Evolutionary conservation across 1,140 invertebrate species (phyloP).

Genomic region (Cherax quadricarinatus): DNA sequence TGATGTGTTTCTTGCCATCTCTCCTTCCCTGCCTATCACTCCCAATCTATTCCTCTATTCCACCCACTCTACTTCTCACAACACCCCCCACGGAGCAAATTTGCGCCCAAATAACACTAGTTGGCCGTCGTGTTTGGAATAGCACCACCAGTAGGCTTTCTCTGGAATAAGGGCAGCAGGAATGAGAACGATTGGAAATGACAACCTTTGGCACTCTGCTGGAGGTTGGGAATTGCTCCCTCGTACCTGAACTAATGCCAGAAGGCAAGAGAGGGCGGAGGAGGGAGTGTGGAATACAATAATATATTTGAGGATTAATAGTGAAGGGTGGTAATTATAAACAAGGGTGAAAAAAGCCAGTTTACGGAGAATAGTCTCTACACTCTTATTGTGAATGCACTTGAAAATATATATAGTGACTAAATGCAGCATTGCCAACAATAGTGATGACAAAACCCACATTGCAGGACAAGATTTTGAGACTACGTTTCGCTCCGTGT

Average conservation of each 20-base stretch:
- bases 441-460: too few species aligned
- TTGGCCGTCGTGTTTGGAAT: neutral
- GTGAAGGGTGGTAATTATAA: neutral
- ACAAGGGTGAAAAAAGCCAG: too few species aligned
- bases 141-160: neutral
- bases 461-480: too few species aligned
- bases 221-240: neutral
- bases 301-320: neutral
- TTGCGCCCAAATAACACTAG: neutral
- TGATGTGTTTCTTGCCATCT: too few species aligned
- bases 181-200: conserved; percentile 6
- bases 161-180: conserved; percentile 12
- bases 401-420: too few species aligned
- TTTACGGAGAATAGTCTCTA: too few species aligned
- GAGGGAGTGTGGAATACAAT: neutral
- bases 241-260: neutral
- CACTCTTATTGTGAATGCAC: too few species aligned
- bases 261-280: neutral
- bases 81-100: neutral
- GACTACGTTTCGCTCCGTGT: too few species aligned
- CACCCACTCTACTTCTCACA: neutral
- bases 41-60: too few species aligned
- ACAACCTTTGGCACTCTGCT: conserved; percentile 5
- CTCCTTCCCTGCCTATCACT: too few species aligned
- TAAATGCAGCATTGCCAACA: too few species aligned